Percentiles rank a stretch among this genome's conserved stretches.
Conservation (phyloP, 2,113 vertebrate species). For the Poeciliopsis prolifica region DNA sequence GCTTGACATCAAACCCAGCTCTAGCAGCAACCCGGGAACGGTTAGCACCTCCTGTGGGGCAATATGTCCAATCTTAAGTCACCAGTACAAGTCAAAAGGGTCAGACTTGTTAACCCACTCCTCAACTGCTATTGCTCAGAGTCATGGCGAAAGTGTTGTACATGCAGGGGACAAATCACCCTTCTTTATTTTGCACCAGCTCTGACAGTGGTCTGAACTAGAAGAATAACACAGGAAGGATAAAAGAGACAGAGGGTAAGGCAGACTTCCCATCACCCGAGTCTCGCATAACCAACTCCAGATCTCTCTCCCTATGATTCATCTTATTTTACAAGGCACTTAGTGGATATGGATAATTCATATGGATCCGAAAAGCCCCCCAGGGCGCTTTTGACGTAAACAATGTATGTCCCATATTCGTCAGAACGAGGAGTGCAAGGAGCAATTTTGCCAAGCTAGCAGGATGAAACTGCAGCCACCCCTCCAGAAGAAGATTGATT, state of each 20-base stretch:
- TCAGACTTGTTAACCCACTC: not conserved
- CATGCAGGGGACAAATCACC: not conserved
- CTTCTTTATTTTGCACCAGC: conserved; percentile 15
- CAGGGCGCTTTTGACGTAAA: conserved; percentile 67
- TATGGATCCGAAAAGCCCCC: conserved; percentile 60
- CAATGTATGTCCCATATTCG: conserved; percentile 67
- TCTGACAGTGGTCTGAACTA: conserved; percentile 17
- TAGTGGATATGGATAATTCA: conserved; percentile 75
- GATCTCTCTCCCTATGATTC: conserved; percentile 55
- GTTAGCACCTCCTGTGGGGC: too few relatives aligned
- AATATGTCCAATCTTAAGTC: too few relatives aligned
- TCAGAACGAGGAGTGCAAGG: conserved; percentile 52
- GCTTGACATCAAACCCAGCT: too few relatives aligned
- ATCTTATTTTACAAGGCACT: conserved; percentile 71
- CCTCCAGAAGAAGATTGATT: conserved; percentile 67
- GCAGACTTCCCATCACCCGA: conserved; percentile 6
- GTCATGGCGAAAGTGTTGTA: not conserved
- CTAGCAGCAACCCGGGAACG: too few relatives aligned
- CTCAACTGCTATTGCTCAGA: not conserved
- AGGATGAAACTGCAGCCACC: conserved; percentile 49
- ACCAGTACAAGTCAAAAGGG: too few relatives aligned
- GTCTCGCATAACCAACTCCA: conserved; percentile 55
- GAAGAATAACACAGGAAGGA: conserved; percentile 6
- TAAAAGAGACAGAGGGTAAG: not conserved
- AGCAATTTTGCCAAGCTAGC: conserved; percentile 43